Evolutionary conservation across 2,797 vertebrate genomes (phyloP), one percentile per base, ranked within the genome.

Genomic region (Rhyacichthys aspro): DNA sequence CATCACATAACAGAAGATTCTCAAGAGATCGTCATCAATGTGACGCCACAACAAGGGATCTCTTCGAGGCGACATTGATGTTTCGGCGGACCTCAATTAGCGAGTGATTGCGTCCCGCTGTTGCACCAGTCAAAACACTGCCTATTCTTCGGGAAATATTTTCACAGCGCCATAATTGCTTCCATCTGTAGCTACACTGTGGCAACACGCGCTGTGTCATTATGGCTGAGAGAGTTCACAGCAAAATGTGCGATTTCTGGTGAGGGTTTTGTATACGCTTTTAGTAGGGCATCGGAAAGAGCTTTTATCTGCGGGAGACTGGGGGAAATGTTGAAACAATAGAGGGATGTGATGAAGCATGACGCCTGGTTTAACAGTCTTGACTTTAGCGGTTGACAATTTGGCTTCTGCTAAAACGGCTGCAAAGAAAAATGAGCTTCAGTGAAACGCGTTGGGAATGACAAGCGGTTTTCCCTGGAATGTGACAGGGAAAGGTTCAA

Each of bases 141-240:
- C 79, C 78, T 89, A 38, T 86, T 86, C 84, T 86, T 86, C 63
- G 33, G 81, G 88, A 90, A 91, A 92, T 90, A 88, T 92, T 92
- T 89, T 86, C 86, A 87, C 90, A 82, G 81, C 80, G 47, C 73
- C 71, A 68, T 92, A 92, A 93, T 91, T 91, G 89, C 80, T 86
- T 84, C 89, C 90, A 91, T 88, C 88, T 91, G 91, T 78, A 84
- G 87, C 85, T 72, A 77, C 78, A 74, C 74, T 61, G 76, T 70
- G 75, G 81, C 78, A 84, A 83, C 77, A 67, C 80, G 58, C 63
- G 85, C 83, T 46, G 58, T 83, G 80, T 83, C 79, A 87, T 90
- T 90, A 85, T 48, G 55, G 69, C 83, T 69, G 77, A 88, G 83
- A 66, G 85, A 79, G 85, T 89, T 87, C 81, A 82, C 68, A 68